Base-by-base conservation (phyloP, 2,888 invertebrate species). In the Mellilla xanthometata region DNA sequence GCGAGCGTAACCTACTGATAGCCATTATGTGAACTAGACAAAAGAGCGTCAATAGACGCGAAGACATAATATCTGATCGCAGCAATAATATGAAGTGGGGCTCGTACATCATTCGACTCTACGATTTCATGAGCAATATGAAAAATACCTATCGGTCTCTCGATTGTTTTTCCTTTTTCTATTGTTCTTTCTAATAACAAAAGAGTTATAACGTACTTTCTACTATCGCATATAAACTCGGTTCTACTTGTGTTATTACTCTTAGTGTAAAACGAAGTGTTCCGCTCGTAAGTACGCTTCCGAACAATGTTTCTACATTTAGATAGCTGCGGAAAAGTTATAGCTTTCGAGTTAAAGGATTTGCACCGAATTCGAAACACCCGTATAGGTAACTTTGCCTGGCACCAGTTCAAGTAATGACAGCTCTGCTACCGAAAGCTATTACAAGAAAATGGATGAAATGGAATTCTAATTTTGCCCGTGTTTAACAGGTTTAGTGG, bases 271-370 rank as follows among this genome's bases (percentile, higher is more conserved):
- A 49, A 50, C 49, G 43, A 54, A 41, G 45, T 44, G 43, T 53
- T 38, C 26, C 29, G 32, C 32, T 27, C 22, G 31, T 40, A 46
- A 46, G 54, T 53, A 51, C 54, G 51, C 51, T 49, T 49, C 52
- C 50, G 57, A 56, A 52, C 61, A 63, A 68, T 42, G 62, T 62
- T 55, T 40, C 46, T 26, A 50, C 51, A 52, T 49, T 48, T 46
- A 47, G 62, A 65, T 63, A 65, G 58, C 60, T 57, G 57, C 13
- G 50, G 51, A 57, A 59, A 62, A 65, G 62, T 65, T 60, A 56
- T 58, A 52, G 56, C 52, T 61, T 54, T 52, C 50, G 62, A 63
- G 61, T 67, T 52, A 62, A 62, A 63, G 64, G 54, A 63, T 61
- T 61, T 58, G 41, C 56, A 58, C 56, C 57, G 54, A 61, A 62